phyloP scores from a whole-genome alignment of 2,888 invertebrate genomes.

The Phengaris arion region DNA sequence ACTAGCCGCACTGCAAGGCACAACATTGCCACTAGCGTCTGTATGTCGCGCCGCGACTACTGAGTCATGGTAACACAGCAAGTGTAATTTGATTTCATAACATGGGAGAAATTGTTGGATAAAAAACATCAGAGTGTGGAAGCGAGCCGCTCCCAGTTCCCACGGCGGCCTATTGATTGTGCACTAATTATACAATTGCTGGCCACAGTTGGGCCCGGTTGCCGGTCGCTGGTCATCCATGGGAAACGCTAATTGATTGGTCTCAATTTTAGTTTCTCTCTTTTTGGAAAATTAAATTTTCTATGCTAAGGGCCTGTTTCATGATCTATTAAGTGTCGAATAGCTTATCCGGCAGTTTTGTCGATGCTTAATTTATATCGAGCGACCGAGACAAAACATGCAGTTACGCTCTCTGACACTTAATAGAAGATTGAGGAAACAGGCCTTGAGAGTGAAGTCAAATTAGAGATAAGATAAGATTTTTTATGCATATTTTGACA shows the following conservation, averaged over 20 bases:
- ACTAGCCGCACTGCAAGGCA: too few species aligned
- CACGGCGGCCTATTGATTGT: conserved; percentile 52
- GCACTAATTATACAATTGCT: conserved; percentile 65
- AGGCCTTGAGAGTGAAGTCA: too few species aligned
- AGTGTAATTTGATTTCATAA: conserved; percentile 21
- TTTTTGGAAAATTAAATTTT: neutral
- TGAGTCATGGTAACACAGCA: conserved; percentile 13
- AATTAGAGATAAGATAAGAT: too few species aligned
- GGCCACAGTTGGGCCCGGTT: conserved; percentile 4
- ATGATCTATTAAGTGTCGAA: too few species aligned
- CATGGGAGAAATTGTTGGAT: conserved; percentile 16
- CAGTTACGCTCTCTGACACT: too few species aligned
- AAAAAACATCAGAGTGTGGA: conserved; percentile 24
- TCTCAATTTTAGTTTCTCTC: neutral
- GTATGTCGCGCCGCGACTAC: neutral
- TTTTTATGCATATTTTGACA: too few species aligned
- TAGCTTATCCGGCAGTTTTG: too few species aligned
- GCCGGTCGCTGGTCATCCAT: conserved; percentile 33
- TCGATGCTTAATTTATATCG: too few species aligned
- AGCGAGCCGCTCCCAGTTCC: conserved; percentile 31
- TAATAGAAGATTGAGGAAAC: too few species aligned
- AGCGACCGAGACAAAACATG: too few species aligned
- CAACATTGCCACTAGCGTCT: neutral
- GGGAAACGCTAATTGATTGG: conserved; percentile 42
- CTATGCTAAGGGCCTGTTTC: neutral